Percentiles rank a stretch among this genome's conserved stretches.
These are phyloP conservation scores for Anoncus sp. DNA, from an alignment of 2,888 invertebrate genomes.

Conservation along the genomic window DNA sequence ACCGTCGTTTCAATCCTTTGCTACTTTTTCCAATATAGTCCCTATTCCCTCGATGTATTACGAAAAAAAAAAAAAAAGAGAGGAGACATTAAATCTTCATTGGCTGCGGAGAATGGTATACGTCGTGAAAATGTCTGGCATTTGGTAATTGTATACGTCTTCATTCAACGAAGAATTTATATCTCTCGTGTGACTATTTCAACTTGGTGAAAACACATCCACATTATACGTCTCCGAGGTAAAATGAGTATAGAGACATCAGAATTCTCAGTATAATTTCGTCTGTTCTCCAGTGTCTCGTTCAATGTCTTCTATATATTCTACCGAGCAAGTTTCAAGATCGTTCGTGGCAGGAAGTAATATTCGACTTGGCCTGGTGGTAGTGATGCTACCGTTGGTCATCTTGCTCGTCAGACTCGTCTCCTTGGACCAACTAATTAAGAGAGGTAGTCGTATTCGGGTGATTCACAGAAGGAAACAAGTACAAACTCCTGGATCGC, in stretches of 20 bases:
- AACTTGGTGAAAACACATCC: constrained; percentile 19
- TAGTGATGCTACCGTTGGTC: constrained; percentile 56
- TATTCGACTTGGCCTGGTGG: constrained; percentile 48
- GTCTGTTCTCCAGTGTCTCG: constrained; percentile 49
- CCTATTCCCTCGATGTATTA: background rate
- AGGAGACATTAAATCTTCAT: constrained; percentile 46
- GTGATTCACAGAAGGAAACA: constrained; percentile 57
- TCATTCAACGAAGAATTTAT: constrained; percentile 38
- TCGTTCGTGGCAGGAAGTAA: constrained; percentile 65
- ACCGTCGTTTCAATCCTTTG: constrained; percentile 48
- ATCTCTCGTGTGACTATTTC: constrained; percentile 27
- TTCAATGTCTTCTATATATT: constrained; percentile 49
- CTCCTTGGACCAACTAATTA: constrained; percentile 66
- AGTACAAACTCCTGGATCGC: constrained; percentile 45
- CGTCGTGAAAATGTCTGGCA: constrained; percentile 5
- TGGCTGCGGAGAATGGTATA: background rate
- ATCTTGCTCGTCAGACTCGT: constrained; percentile 63
- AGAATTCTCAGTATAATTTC: constrained; percentile 57
- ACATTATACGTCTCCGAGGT: constrained; percentile 30
- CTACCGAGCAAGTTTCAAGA: constrained; percentile 58
- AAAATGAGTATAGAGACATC: constrained; percentile 37
- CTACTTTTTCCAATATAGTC: constrained; percentile 10
- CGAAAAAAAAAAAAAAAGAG: background rate
- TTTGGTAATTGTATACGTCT: constrained; percentile 36
- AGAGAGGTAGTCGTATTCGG: constrained; percentile 61